These are phyloP conservation scores for Podarcis cretensis DNA, from an alignment of 2,113 vertebrate species.

Conservation along the genomic window DNA sequence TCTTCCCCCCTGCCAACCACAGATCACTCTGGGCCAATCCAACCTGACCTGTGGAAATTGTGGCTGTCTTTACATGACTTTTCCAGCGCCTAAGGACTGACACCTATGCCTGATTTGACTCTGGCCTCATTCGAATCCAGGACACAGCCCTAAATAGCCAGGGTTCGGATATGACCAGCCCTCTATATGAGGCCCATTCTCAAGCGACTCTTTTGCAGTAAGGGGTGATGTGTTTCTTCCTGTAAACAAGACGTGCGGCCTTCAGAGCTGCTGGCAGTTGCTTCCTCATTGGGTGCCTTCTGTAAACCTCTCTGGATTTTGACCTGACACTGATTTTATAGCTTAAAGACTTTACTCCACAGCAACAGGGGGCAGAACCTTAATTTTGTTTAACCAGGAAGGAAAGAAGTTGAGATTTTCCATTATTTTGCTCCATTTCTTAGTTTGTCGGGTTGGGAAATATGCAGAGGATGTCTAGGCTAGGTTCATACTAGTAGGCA, in stretches of 20 bases:
- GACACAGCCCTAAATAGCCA: not conserved
- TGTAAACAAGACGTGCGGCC: not conserved
- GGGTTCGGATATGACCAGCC: not conserved
- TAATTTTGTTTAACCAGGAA: not conserved
- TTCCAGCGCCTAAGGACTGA: too few relatives aligned
- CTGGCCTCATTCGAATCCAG: too few relatives aligned
- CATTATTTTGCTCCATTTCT: not conserved
- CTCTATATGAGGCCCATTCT: not conserved
- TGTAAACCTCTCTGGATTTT: not conserved
- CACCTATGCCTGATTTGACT: too few relatives aligned
- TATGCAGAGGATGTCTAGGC: not conserved
- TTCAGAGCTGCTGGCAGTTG: not conserved
- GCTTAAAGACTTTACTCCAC: not conserved
- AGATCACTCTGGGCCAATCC: too few relatives aligned
- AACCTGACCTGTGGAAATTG: too few relatives aligned
- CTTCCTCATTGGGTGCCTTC: not conserved
- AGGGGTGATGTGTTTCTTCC: not conserved
- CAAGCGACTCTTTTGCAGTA: not conserved
- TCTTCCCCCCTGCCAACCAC: too few relatives aligned
- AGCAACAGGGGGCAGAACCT: not conserved
- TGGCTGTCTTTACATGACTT: too few relatives aligned
- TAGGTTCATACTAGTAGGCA: not conserved
- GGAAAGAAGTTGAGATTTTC: not conserved
- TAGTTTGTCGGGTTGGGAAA: not conserved
- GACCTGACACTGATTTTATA: not conserved